Conservation (phyloP, 1,140 invertebrate genomes). For the Ooceraea biroi region DNA sequence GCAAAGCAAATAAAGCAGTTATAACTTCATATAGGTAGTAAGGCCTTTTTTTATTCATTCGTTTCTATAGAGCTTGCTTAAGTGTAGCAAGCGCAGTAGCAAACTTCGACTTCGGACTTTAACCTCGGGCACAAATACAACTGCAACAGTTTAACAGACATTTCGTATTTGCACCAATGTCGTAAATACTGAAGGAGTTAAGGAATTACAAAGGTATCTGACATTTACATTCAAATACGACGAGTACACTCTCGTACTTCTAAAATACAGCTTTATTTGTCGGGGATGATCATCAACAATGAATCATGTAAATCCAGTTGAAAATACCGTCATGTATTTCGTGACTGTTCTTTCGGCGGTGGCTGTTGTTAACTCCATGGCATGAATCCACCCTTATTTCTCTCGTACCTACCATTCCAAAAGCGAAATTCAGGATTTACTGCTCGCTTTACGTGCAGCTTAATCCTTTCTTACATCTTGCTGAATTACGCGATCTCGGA, state of each 20-base stretch:
- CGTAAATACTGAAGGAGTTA: not conserved
- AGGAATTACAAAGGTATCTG: not conserved
- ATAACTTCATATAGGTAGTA: not conserved
- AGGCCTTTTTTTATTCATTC: slow-evolving; percentile 18
- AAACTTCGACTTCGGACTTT: slow-evolving; percentile 12
- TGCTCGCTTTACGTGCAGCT: slow-evolving; percentile 22
- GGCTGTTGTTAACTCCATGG: not conserved
- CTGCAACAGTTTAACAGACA: slow-evolving; percentile 1
- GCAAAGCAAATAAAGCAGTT: not conserved
- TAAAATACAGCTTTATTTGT: not conserved
- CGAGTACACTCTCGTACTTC: not conserved
- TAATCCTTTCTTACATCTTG: slow-evolving; percentile 39
- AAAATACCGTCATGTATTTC: not conserved
- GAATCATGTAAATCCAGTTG: not conserved
- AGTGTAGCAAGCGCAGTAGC: not conserved
- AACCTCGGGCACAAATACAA: not conserved
- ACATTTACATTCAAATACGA: not conserved
- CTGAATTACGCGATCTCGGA: slow-evolving; percentile 11
- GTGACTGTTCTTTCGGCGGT: slow-evolving; percentile 4
- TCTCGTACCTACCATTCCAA: slow-evolving; percentile 4
- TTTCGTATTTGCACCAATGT: not conserved
- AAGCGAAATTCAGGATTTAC: slow-evolving; percentile 31
- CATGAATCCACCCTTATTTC: slow-evolving; percentile 20
- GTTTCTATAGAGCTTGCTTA: not conserved
- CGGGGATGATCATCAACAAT: not conserved